A percentile compares a stretch with the other conserved stretches of the same genome.
Evolutionary conservation across 2,113 vertebrate genomes (phyloP).

Genomic region (Amblyornis subalaris): DNA sequence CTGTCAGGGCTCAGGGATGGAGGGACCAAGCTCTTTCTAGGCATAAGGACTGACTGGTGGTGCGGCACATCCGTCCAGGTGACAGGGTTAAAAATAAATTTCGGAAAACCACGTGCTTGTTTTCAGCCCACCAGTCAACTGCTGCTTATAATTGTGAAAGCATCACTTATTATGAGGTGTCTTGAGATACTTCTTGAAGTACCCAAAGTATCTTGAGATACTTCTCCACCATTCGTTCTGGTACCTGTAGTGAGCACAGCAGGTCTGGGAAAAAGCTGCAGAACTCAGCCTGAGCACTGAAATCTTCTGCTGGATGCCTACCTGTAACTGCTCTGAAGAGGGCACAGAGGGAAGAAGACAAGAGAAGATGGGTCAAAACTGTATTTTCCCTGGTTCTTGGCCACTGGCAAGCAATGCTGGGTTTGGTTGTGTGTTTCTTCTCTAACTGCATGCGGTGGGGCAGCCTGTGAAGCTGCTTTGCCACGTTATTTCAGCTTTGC

Average conservation of each 20-base stretch:
- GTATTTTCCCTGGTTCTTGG: neutral
- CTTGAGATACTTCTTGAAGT: neutral
- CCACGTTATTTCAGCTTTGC: neutral
- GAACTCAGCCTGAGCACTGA: neutral
- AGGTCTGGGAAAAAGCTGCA: neutral
- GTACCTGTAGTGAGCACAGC: neutral
- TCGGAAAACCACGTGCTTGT: neutral
- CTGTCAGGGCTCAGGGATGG: slow-evolving; percentile 5
- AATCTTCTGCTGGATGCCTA: neutral
- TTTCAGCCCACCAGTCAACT: neutral
- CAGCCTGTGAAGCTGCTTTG: neutral
- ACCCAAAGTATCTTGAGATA: neutral
- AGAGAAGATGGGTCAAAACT: neutral
- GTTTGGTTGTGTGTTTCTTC: neutral
- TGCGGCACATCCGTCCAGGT: slow-evolving; percentile 19
- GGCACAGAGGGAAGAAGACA: neutral
- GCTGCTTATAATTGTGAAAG: neutral
- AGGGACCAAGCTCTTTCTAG: neutral
- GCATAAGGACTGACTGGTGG: neutral
- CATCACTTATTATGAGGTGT: neutral
- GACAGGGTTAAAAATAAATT: neutral
- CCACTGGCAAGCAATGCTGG: neutral
- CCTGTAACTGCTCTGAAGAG: neutral
- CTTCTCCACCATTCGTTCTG: neutral
- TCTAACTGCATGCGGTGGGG: neutral